Base-by-base conservation (phyloP, 2,888 invertebrate genomes). In the Limnephilus marmoratus region DNA sequence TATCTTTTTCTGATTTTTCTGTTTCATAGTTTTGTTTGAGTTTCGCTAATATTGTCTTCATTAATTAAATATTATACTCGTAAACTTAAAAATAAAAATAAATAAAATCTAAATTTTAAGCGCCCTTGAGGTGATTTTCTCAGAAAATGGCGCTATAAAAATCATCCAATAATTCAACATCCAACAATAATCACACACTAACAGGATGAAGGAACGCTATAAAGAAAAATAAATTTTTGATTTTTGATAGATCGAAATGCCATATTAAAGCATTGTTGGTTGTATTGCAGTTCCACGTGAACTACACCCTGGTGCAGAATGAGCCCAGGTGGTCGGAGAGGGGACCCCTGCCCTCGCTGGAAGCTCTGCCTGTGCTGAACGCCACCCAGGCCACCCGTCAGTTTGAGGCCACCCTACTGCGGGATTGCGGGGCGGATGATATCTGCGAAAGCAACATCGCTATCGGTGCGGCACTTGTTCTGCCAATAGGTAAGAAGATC, bases 391-490 rank as follows among this genome's bases (percentile, higher is more conserved):
- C 98, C 0, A 97, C 97, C 53, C 97, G 97, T 93, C 96, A 97
- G 68, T 98, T 99, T 94, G 97, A 97, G 94, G 99, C 98, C 0
- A 98, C 97, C 86, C 98, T 99, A 96, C 97, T 98, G 94, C 99
- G 99, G 95, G 98, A 99, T 94, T 99, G 99, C 94, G 99, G 99
- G 0, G 96, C 96, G 0, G 98, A 99, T 94, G 98, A 98, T 94
- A 96, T 98, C 34, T 99, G 99, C 94, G 97, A 98, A 94, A 99
- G 99, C 94, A 97, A 98, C 94, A 95, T 99, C 87, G 96, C 97
- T 81, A 96, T 99, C 2, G 95, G 95, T 34, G 97, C 98, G 15
- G 96, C 96, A 83, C 95, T 98, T 18, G 95, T 96, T 94, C 95
- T 97, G 90, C 96, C 96, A n/a, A 95, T 96, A 94, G 96, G 97